Percentiles rank a stretch among this genome's conserved stretches.
phyloP scores from a whole-genome alignment of 2,797 vertebrate genomes.

The Characodon lateralis region DNA sequence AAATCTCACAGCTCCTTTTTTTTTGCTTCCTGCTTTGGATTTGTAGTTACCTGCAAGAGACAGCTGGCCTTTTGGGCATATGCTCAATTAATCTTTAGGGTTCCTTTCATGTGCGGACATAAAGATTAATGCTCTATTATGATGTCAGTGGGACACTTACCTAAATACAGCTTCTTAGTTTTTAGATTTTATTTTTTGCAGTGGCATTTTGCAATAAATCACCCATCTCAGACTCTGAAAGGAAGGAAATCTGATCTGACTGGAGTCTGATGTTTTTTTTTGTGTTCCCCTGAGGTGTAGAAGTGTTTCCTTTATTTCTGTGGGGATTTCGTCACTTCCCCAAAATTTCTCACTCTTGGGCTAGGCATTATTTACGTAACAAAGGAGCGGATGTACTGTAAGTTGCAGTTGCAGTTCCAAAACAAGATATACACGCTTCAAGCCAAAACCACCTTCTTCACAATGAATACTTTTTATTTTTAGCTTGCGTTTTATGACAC shows the following conservation, averaged over 20 bases:
- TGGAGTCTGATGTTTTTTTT: constrained; percentile 11
- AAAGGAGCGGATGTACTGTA: background rate
- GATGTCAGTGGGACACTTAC: constrained; percentile 33
- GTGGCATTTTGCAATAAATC: constrained; percentile 25
- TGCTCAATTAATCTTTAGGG: constrained; percentile 40
- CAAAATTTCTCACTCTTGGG: background rate
- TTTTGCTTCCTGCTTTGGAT: constrained; percentile 33
- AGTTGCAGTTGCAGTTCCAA: background rate
- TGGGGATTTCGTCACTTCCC: constrained; percentile 10
- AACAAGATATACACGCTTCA: background rate
- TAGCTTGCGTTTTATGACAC: background rate
- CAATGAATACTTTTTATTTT: background rate
- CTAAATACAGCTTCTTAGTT: constrained; percentile 37
- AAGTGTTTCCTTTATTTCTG: constrained; percentile 17
- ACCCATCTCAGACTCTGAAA: background rate
- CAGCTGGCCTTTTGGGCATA: constrained; percentile 49
- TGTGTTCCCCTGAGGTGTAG: constrained; percentile 10
- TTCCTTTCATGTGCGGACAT: constrained; percentile 40
- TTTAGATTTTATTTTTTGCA: constrained; percentile 3
- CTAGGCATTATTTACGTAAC: background rate
- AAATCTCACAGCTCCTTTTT: constrained; percentile 48
- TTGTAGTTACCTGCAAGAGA: constrained; percentile 26
- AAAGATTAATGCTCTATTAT: constrained; percentile 33
- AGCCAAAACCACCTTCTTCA: background rate
- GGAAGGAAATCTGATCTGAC: constrained; percentile 29